Base-by-base conservation (phyloP, 2,797 vertebrate species). In the Gymnopithys bicolor region DNA sequence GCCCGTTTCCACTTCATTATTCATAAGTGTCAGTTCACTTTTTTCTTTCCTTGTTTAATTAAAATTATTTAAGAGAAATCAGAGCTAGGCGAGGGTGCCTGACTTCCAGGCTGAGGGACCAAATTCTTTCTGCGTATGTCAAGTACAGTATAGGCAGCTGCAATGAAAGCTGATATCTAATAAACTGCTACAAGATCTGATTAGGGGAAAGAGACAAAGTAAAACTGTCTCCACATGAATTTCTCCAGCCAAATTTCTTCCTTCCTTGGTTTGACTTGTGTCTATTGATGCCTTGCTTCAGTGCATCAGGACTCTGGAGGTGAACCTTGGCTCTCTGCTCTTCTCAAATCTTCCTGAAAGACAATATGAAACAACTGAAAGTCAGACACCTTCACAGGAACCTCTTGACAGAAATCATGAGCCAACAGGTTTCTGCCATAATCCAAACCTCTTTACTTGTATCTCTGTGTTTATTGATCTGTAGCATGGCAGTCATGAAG, bases 21-120 rank as follows among this genome's bases (percentile, higher is more conserved):
- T 96, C 82, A 91, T 63, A 88, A 89, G 89, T 94, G 89, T 84
- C 94, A 88, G 73, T 69, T 91, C 55, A 73, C 52, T 94, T 84
- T 60, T 74, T 55, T 43, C 39, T 63, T 12, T 9, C 21, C 71
- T 79, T 94, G 43, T 85, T 95, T 96, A 96, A 96, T 96, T 95
- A 96, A 96, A 94, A 79, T 81, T 93, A 73, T 81, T 78, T 84
- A 73, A 85, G 55, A 88, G 91, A 94, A 95, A 91, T 93, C 59
- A 92, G 89, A 91, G 73, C 51, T 69, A 87, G 51, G 76, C 7
- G 4, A 56, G 59, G 27, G n/a, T 83, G n/a, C 58, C 43, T 88
- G 51, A 88, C 33, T 91, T 91, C 70, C 84, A 92, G 37, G 89
- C 84, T 73, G 59, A 27, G 88, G 69, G 87, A 92, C 79, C 32